Conservation (phyloP, 2,888 invertebrate species). For the Gonocerus acuteangulatus region DNA sequence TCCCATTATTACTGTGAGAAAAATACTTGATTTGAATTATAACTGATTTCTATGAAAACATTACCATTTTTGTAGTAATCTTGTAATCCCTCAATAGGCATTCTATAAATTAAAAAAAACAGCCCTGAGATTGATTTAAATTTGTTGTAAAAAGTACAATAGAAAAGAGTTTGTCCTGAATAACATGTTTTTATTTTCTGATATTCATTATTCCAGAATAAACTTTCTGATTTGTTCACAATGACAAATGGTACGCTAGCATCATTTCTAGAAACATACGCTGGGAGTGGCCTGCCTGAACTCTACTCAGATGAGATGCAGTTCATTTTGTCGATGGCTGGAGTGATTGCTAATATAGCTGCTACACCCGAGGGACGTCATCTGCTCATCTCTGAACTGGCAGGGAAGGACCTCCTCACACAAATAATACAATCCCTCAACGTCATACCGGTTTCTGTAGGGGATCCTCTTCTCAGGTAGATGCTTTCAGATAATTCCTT, state of each 20-base stretch:
- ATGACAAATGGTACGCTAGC: conserved; percentile 43
- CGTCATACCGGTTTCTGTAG: conserved; percentile 41
- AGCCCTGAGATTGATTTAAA: too few species aligned
- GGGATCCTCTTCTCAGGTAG: conserved; percentile 42
- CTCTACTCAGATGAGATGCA: conserved; percentile 42
- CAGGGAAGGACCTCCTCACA: conserved; percentile 42
- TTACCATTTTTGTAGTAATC: too few species aligned
- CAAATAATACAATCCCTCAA: conserved; percentile 42
- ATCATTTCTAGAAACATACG: conserved; percentile 44
- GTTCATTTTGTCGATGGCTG: conserved; percentile 43
- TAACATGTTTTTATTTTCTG: too few species aligned
- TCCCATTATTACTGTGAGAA: too few species aligned
- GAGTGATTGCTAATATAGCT: conserved; percentile 44
- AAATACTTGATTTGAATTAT: too few species aligned
- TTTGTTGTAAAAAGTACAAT: too few species aligned
- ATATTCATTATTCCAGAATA: conserved; percentile 42
- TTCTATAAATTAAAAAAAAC: too few species aligned
- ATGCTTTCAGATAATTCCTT: too few species aligned
- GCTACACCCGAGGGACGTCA: conserved; percentile 43
- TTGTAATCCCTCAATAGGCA: too few species aligned
- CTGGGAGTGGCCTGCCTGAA: conserved; percentile 40
- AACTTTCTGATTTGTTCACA: conserved; percentile 42
- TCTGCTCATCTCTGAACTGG: conserved; percentile 42
- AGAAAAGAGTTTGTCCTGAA: too few species aligned
- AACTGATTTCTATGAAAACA: too few species aligned